These are phyloP conservation scores for Mallotus villosus DNA, from an alignment of 2,797 vertebrate species.

Conservation along the genomic window DNA sequence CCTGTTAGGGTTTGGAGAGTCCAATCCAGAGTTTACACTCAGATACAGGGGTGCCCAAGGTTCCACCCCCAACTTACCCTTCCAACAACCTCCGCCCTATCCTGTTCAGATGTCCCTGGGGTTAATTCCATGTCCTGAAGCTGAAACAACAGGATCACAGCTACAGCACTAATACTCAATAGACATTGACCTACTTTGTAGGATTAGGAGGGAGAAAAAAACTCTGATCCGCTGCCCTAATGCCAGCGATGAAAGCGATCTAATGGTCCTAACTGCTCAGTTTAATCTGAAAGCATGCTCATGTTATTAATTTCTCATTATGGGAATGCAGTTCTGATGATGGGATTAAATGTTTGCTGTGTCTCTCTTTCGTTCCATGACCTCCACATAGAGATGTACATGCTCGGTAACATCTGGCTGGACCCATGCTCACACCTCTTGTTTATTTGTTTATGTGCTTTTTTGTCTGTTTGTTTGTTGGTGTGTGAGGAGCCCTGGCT, in stretches of 20 bases:
- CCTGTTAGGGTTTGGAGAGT: conserved; percentile 60
- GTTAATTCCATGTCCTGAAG: conserved; percentile 78
- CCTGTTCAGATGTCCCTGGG: conserved; percentile 71
- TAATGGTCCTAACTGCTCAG: conserved; percentile 79
- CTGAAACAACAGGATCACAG: conserved; percentile 82
- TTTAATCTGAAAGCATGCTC: conserved; percentile 81
- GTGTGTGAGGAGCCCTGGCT: conserved; percentile 16
- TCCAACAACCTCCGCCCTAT: conserved; percentile 74
- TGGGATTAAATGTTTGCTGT: conserved; percentile 73
- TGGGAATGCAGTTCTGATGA: conserved; percentile 76
- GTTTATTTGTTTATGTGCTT: conserved; percentile 64
- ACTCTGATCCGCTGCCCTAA: conserved; percentile 73
- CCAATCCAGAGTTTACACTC: conserved; percentile 52
- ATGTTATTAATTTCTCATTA: conserved; percentile 83
- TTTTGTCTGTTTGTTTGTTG: conserved; percentile 35
- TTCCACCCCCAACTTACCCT: conserved; percentile 59
- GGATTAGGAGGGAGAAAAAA: conserved; percentile 70
- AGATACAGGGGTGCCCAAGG: conserved; percentile 56
- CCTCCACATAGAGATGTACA: conserved; percentile 61
- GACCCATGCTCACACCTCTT: conserved; percentile 49
- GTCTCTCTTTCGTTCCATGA: conserved; percentile 64
- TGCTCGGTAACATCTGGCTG: conserved; percentile 67
- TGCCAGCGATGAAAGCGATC: conserved; percentile 81
- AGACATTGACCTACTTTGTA: conserved; percentile 81
- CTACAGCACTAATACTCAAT: conserved; percentile 81